Evolutionary conservation across 2,888 invertebrate genomes (phyloP).

Genomic region (Stenodera caucasica): DNA sequence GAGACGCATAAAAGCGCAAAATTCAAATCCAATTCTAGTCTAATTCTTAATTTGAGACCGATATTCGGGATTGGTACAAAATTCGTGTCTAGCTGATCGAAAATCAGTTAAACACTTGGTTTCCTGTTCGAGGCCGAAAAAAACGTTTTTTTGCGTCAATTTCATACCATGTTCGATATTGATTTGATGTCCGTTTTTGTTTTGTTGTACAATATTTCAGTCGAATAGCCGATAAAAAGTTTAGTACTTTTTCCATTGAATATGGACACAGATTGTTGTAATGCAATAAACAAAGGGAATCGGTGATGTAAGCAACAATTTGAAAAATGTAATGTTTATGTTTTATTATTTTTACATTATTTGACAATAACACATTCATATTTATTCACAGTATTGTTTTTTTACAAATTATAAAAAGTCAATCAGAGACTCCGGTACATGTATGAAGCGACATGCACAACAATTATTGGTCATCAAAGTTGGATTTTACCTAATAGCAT

Average conservation of each 20-base stretch:
- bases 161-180: neutral
- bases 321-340: slow-evolving; percentile 43
- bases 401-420: slow-evolving; percentile 32
- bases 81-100: too few relatives aligned
- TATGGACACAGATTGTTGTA: too few relatives aligned
- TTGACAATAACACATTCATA: slow-evolving; percentile 44
- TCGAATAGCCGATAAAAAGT: neutral
- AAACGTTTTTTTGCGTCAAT: slow-evolving; percentile 5
- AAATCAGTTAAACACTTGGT: too few relatives aligned
- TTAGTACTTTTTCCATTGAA: too few relatives aligned
- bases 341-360: slow-evolving; percentile 42
- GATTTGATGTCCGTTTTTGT: neutral
- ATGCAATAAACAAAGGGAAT: too few relatives aligned
- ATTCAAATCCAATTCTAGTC: too few relatives aligned
- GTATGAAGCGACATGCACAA: slow-evolving; percentile 49
- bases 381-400: slow-evolving; percentile 38
- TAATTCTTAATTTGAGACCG: too few relatives aligned
- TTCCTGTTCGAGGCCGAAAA: neutral
- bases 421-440: slow-evolving; percentile 45
- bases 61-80: too few relatives aligned
- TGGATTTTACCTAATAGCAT: slow-evolving; percentile 46
- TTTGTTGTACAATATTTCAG: neutral
- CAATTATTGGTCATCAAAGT: slow-evolving; percentile 49
- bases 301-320: neutral
- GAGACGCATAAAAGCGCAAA: too few relatives aligned